phyloP scores from a whole-genome alignment of 2,797 vertebrate genomes.

The Melanotaenia trifasciata region DNA sequence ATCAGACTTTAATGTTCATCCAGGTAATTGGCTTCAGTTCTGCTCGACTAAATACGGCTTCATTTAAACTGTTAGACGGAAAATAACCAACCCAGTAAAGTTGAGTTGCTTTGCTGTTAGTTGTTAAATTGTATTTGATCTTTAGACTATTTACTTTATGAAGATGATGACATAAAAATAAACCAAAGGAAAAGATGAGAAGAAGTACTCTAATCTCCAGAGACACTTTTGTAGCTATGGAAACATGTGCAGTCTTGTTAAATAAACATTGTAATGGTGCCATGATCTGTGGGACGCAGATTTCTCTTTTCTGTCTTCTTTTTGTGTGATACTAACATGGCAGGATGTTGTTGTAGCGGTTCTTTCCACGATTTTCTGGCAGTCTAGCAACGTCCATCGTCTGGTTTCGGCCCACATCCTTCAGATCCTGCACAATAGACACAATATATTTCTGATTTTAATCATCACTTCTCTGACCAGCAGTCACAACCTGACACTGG shows the following conservation, averaged over 20 bases:
- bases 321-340: slow-evolving; percentile 86
- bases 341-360: slow-evolving; percentile 98
- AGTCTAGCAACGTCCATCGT: slow-evolving; percentile 91
- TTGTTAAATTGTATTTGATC: no score
- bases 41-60: background rate
- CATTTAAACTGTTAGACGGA: no score
- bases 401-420: slow-evolving; percentile 94
- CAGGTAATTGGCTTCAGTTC: slow-evolving; percentile 6
- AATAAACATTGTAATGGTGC: slow-evolving; percentile 33
- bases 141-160: no score
- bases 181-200: no score
- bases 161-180: no score
- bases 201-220: no score
- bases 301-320: background rate
- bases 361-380: slow-evolving; percentile 95
- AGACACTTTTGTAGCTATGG: slow-evolving; percentile 20
- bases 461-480: no score
- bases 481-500: no score
- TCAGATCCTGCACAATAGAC: slow-evolving; percentile 88
- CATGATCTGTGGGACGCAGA: background rate
- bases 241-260: slow-evolving; percentile 11
- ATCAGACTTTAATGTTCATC: background rate
- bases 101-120: no score
- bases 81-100: no score
- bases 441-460: background rate